Evolutionary conservation across 2,888 invertebrate species (phyloP).

Genomic region (Trachelus iudaicus): DNA sequence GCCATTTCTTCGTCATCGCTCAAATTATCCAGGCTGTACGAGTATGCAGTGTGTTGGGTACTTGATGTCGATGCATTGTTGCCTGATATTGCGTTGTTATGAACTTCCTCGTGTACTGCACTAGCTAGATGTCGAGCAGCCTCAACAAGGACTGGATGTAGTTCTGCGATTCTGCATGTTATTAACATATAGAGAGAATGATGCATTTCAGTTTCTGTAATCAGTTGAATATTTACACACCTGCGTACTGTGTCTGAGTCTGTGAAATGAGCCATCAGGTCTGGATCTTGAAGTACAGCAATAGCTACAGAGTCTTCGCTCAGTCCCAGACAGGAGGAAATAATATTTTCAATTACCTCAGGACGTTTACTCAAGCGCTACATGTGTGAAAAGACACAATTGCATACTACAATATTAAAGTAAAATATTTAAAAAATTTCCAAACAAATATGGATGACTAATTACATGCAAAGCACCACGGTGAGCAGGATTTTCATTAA

Average conservation of each 20-base stretch:
- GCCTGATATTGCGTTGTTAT: constrained; percentile 44
- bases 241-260: constrained; percentile 75
- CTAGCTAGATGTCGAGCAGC: constrained; percentile 77
- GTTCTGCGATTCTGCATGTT: constrained; percentile 70
- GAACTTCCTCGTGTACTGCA: constrained; percentile 66
- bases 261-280: constrained; percentile 77
- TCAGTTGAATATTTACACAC: constrained; percentile 43
- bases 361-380: constrained; percentile 61
- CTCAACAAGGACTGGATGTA: constrained; percentile 77
- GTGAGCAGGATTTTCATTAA: constrained; percentile 72
- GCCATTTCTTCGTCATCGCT: constrained; percentile 72
- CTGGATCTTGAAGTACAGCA: constrained; percentile 81
- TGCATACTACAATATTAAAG: not conserved
- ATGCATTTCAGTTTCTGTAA: constrained; percentile 1
- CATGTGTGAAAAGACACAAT: constrained; percentile 14
- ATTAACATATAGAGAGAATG: constrained; percentile 12
- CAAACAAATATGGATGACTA: constrained; percentile 12
- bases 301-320: constrained; percentile 78
- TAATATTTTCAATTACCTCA: constrained; percentile 74
- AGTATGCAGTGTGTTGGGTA: constrained; percentile 63
- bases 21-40: constrained; percentile 68
- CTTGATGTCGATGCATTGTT: constrained; percentile 42
- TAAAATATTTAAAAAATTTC: constrained; percentile 8
- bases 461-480: constrained; percentile 75
- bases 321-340: constrained; percentile 77